Conservation (phyloP, 2,797 vertebrate species). For the Intellagama lesueurii region DNA sequence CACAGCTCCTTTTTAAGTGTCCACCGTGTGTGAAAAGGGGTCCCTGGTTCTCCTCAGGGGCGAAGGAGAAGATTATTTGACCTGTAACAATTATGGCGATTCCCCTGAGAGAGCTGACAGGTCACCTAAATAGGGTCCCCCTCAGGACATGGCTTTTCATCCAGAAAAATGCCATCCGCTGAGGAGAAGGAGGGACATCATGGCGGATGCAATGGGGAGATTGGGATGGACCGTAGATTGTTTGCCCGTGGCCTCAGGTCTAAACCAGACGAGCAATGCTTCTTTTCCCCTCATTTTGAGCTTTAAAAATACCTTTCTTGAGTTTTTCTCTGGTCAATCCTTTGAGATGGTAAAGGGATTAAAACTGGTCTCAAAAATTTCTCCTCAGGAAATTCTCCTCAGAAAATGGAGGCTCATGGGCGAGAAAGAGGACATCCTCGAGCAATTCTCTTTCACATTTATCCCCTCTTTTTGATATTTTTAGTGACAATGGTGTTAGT, state of each 20-base stretch:
- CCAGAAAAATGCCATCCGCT: background rate
- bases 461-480: no score
- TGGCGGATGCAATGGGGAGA: no score
- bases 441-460: background rate
- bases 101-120: background rate
- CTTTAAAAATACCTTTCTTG: no score
- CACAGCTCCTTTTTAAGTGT: background rate
- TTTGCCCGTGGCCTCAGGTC: no score
- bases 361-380: background rate
- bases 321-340: background rate
- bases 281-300: no score
- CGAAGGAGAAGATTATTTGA: background rate
- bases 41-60: background rate
- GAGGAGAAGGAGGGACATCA: no score
- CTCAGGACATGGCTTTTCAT: background rate
- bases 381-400: slow-evolving; percentile 2
- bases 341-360: background rate
- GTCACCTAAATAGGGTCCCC: background rate
- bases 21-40: background rate
- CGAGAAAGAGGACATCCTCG: background rate
- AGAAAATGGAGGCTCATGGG: background rate
- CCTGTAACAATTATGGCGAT: background rate
- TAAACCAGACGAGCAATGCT: no score
- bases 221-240: no score
- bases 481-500: no score